A percentile compares a stretch with the other conserved stretches of the same genome.
These are phyloP conservation scores for Trichomycterus rosablanca DNA, from an alignment of 2,113 vertebrate species.

Conservation along the genomic window DNA sequence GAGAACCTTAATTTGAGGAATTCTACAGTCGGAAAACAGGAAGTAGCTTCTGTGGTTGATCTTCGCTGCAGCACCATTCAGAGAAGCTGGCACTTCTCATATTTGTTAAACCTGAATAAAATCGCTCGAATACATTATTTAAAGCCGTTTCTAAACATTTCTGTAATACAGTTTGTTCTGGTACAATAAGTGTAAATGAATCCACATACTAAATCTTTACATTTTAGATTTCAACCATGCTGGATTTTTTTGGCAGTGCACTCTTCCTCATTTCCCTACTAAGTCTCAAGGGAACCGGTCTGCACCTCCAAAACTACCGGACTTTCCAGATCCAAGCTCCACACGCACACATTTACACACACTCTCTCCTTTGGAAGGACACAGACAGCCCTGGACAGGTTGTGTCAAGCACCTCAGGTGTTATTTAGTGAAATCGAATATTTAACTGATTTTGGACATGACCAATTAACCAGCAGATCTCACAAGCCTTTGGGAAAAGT, in stretches of 20 bases:
- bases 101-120: not conserved
- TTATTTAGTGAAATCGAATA: conserved; percentile 43
- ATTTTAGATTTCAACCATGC: too few species aligned
- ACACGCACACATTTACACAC: conserved; percentile 26
- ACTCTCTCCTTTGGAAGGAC: conserved; percentile 24
- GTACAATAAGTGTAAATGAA: too few species aligned
- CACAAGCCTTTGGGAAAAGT: too few species aligned
- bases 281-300: conserved; percentile 46
- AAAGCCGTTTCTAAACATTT: too few species aligned
- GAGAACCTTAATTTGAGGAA: not conserved
- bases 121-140: not conserved
- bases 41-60: conserved; percentile 14
- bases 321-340: conserved; percentile 62
- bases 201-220: too few species aligned
- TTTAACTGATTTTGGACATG: conserved; percentile 18
- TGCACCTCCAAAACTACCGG: conserved; percentile 56
- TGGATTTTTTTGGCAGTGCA: conserved; percentile 2
- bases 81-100: not conserved
- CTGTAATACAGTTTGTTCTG: too few species aligned
- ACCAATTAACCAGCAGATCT: not conserved
- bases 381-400: conserved; percentile 49
- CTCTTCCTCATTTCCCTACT: conserved; percentile 40
- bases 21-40: conserved; percentile 12
- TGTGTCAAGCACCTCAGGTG: conserved; percentile 33
- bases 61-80: not conserved